phyloP scores from a whole-genome alignment of 2,888 invertebrate species.

The Hyposoter dolosus region DNA sequence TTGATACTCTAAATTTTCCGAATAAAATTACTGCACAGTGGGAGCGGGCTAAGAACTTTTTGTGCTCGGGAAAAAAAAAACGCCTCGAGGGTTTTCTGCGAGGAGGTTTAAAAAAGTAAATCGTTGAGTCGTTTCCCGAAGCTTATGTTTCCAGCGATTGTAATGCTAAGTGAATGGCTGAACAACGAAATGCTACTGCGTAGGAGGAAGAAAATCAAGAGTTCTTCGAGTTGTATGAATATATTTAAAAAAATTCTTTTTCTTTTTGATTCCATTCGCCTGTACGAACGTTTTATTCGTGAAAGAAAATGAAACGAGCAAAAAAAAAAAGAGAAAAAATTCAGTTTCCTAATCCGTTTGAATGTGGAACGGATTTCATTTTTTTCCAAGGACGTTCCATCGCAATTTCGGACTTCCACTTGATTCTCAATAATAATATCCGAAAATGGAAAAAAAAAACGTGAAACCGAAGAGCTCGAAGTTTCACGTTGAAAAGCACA shows the following conservation, averaged over 20 bases:
- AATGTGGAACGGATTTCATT: not conserved
- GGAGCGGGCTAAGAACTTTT: slow-evolving; percentile 43
- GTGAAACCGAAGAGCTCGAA: slow-evolving; percentile 10
- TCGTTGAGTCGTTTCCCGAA: slow-evolving; percentile 5
- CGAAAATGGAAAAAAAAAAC: slow-evolving; percentile 30
- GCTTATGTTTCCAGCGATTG: slow-evolving; percentile 42
- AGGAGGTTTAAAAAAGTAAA: slow-evolving; percentile 21
- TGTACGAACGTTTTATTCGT: not conserved
- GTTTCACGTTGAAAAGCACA: slow-evolving; percentile 23
- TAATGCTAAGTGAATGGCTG: slow-evolving; percentile 54
- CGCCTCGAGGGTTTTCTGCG: slow-evolving; percentile 1
- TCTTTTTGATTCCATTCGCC: not conserved
- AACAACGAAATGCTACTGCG: not conserved
- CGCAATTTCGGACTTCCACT: not conserved
- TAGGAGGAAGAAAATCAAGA: not conserved
- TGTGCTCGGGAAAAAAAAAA: slow-evolving; percentile 20
- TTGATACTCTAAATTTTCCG: no score
- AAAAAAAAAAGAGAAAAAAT: no score
- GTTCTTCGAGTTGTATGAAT: not conserved
- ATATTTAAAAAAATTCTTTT: slow-evolving; percentile 33
- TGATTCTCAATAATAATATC: not conserved
- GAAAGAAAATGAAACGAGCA: no score
- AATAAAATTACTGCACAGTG: no score
- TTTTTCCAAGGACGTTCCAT: not conserved
- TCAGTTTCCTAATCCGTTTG: no score